Base-by-base conservation (phyloP, 2,113 vertebrate genomes). In the Neomonachus schauinslandi region DNA sequence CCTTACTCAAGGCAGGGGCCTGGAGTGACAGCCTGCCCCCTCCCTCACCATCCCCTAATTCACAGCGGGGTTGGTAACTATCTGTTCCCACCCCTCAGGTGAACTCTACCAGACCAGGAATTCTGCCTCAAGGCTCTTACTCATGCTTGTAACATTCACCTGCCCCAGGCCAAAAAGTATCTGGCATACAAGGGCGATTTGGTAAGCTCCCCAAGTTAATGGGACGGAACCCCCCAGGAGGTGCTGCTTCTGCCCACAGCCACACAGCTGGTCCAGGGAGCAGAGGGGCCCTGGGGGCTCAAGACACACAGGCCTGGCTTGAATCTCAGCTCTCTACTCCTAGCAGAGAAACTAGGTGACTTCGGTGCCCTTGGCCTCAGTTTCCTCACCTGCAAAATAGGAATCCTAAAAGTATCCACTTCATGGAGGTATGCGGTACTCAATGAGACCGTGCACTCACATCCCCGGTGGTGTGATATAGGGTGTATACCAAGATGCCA, bases 101-200 rank as follows among this genome's bases (percentile, higher is more conserved):
- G 72, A 95, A 94, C 59, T 83, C 39, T 33, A 83, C 31, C 69
- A 84, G 36, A 31, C 80, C 55, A 90, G 93, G 59, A 85, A 92
- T 92, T 85, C 88, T 88, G 14, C 87, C 74, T 76, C 72, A 49
- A 88, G 72, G 53, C 53, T 76, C 88, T 97, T 95, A 85, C 28
- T 94, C 95, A 94, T 4, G 7, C 71, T 61, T 26, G 5, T 31
- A 92, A 63, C 79, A 96, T 80, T 90, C 81, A 88, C 71, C 80
- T 92, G 88, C 71, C 94, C 76, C 57, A 55, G 65, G 92, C 84
- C 71, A 94, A 88, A 88, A 92, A 55, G 33, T 28, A 33, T 26
- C 76, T 71, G 53, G 90, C 84, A 72, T 67, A 90, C 2, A 33
- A 76, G 59, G 26, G 19, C 71, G 26, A 81, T 7, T 16, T 39